Base-by-base conservation (phyloP, 2,797 vertebrate genomes). In the Sparus aurata region DNA sequence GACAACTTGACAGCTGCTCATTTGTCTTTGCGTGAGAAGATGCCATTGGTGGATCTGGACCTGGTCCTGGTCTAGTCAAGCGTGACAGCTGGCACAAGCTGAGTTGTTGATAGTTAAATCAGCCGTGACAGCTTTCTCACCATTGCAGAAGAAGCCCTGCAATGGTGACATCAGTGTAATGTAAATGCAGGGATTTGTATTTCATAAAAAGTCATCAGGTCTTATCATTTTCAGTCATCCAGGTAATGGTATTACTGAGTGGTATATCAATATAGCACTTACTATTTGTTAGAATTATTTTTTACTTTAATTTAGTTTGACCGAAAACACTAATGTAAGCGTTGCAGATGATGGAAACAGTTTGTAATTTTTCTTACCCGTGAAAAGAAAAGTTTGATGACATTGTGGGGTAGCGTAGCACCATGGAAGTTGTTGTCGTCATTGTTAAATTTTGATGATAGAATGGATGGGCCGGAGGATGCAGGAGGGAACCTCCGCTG, bases 1-100 rank as follows among this genome's bases (percentile, higher is more conserved):
- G 89, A 93, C 85, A 88, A 79, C 77, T 89, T 92, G 89, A 92
- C 87, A 91, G 91, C 87, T 89, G 90, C 80, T 94, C 86, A 77
- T 94, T 94, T 93, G 91, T 90, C 86, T 89, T 91, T 89, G 92
- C 85, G 91, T 95, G 93, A 92, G 94, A 93, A 92, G 89, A 90
- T 93, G 82, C 73, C 84, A 62, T 84, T 83, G 87, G 61, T 85
- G 64, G 60, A 86, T 75, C 87, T 85, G 84, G 85, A 89, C 67
- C 77, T 85, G 85, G 79, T 89, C 71, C 77, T 77, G 20, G 54
- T 83, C 69, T 73, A 90, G 85, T 86, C 66, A 84, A 80, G 86
- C 74, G 69, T 23, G 49, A 70, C 85, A 82, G 84, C 85, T 92
- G 92, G 90, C 91, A 88, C 73, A 52, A 49, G 34, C 69, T n/a